These are phyloP conservation scores for Pelecanus crispus DNA, from an alignment of 2,113 vertebrate genomes.

Conservation along the genomic window DNA sequence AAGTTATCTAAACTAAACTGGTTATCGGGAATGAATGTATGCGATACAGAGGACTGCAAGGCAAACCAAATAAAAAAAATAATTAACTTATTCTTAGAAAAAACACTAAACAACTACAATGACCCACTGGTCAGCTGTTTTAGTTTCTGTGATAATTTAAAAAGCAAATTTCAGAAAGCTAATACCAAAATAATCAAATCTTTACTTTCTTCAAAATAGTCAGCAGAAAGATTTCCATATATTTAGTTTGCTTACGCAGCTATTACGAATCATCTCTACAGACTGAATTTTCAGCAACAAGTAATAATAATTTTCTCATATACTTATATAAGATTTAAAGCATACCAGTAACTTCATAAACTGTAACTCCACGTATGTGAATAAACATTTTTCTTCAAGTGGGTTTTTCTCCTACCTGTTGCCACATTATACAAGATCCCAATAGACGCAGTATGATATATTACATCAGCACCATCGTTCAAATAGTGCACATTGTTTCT, in stretches of 20 bases:
- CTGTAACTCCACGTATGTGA: not conserved
- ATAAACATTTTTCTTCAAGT: not conserved
- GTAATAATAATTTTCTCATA: not conserved
- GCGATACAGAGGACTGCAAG: not conserved
- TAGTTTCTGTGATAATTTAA: not conserved
- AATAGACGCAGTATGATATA: conserved; percentile 95
- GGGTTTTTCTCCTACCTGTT: conserved; percentile 79
- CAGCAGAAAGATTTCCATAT: not conserved
- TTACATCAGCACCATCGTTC: conserved; percentile 95
- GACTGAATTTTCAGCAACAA: not conserved
- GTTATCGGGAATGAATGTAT: not conserved
- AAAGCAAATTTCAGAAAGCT: not conserved
- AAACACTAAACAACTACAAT: not conserved
- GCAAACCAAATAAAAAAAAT: not conserved
- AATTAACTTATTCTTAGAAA: not conserved
- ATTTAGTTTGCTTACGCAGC: not conserved
- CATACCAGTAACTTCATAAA: not conserved
- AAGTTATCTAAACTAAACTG: not conserved
- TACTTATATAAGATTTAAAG: not conserved
- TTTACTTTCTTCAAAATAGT: not conserved
- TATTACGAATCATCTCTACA: not conserved
- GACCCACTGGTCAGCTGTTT: not conserved
- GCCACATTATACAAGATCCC: conserved; percentile 93
- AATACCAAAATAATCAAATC: not conserved
- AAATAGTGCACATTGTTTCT: conserved; percentile 98